These are phyloP conservation scores for Lepidurus arcticus DNA, from an alignment of 1,140 invertebrate species.

Conservation along the genomic window DNA sequence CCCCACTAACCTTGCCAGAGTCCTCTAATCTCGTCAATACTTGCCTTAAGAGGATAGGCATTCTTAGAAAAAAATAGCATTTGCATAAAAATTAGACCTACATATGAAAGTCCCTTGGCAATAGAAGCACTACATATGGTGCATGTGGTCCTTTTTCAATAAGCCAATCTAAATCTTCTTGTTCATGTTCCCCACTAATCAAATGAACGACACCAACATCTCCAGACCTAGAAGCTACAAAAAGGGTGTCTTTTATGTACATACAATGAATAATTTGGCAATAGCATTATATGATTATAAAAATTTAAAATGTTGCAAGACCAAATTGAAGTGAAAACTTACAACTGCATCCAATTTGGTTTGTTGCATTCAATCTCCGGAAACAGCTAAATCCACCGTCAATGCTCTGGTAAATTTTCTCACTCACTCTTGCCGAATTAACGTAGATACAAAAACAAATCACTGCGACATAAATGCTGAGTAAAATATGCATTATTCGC, in stretches of 20 bases:
- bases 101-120: conserved; percentile 25
- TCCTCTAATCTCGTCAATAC: conserved; percentile 25
- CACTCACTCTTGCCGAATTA: conserved; percentile 24
- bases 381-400: conserved; percentile 31
- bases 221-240: conserved; percentile 29
- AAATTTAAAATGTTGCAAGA: background rate
- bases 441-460: background rate
- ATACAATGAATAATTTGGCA: background rate
- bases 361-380: conserved; percentile 31
- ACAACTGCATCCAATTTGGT: conserved; percentile 33
- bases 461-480: background rate
- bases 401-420: conserved; percentile 32
- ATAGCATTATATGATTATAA: background rate
- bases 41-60: background rate
- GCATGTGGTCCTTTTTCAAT: conserved; percentile 29
- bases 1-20: conserved; percentile 31
- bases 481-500: background rate
- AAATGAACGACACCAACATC: conserved; percentile 33
- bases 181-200: background rate
- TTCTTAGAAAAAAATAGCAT: conserved; percentile 11
- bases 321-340: conserved; percentile 23
- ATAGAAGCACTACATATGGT: conserved; percentile 28
- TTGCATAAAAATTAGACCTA: background rate
- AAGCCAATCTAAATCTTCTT: conserved; percentile 30
- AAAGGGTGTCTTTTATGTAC: background rate